Evolutionary conservation across 2,888 invertebrate species (phyloP), one percentile per base, ranked within the genome.

Genomic region (Drosophila nigritarsus): DNA sequence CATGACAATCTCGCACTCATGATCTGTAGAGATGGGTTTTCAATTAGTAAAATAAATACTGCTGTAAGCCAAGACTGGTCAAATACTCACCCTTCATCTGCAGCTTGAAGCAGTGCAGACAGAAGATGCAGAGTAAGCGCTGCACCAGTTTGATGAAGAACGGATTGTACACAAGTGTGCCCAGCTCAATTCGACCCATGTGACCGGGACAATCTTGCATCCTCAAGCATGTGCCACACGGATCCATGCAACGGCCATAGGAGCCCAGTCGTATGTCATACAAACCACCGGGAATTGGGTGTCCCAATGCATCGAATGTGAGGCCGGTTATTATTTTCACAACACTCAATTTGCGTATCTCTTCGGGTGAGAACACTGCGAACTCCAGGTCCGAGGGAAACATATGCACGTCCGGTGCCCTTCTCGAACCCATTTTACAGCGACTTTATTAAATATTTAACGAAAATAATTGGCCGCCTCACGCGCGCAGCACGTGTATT

Each of bases 141-240:
- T 94, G 95, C 24, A 99, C 94, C 36, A 95, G 94, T 89, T 96
- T 96, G 75, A 97, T 96, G 89, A 98, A 98, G 54, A 99, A 91
- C 0, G 99, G 99, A 94, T 99, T 99, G 66, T 97, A 96, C 0
- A 98, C 97, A 0, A 98, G 96, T 15, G 99, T 93, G 0, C 98
- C 97, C 1, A 99, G 94, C 79, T 97, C 96, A 75, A 99, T 98
- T 91, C 99, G 98, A 0, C 99, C 99, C 93, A 98, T 96, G 93
- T 99, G 99, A 0, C 99, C 99, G 0, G 96, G 95, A 91, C 99
- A 99, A 74, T 95, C 94, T 9, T 94, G 91, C 51, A 95, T 91
- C 24, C 94, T 94, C 13, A 95, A 94, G 91, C 99, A 99, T 9
- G 98, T 98, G 5, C 94, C 94, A 92, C 99, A 99, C 0, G 95